Evolutionary conservation across 2,797 vertebrate species (phyloP), one percentile per base, ranked within the genome.

Genomic region (Halcyon leucocephala): DNA sequence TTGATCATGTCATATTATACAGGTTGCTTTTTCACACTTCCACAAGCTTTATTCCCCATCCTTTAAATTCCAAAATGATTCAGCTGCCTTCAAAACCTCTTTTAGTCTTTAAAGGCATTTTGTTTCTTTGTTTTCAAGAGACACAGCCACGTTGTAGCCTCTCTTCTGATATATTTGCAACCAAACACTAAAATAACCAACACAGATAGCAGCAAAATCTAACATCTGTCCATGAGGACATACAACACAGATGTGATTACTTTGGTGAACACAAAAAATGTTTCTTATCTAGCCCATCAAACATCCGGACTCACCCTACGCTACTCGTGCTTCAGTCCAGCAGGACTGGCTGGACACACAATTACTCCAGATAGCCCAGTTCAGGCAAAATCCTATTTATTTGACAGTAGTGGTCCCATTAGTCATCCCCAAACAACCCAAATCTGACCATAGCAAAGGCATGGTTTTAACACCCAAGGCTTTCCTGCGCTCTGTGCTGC

Each of bases 81-180:
- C 0, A 0, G 1, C 73, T 35, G 14, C 12, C 28, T 74, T 91
- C 65, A 48, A 76, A 72, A 16, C 4, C 24, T 90, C 28, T 35
- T 66, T 25, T 33, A 13, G n/a, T 66, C 64, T 66, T 46, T 66
- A 46, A 66, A 28, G 31, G 5, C 3, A 9, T 46, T 52, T 52
- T 29, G 26, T 54, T 54, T 54, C 16, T 18, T 24, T 16, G 6
- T 33, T 6, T 41, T n/a, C n/a, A 44, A 14, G 54, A 69, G 51
- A 33, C 21, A 42, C 25, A 90, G 19, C 28, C 55, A n/a, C 0
- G 0, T 4, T 49, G n/a, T 22, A 58, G 26, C 14, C 24, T 76
- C 22, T 65, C 10, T 71, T 55, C 42, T 71, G 61, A 65, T 16
- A 5, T 77, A 44, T 84, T 93, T 83, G 54, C 58, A 92, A 66